Evolutionary conservation across 2,888 invertebrate genomes (phyloP).

Genomic region (Aspidiotus destructor): DNA sequence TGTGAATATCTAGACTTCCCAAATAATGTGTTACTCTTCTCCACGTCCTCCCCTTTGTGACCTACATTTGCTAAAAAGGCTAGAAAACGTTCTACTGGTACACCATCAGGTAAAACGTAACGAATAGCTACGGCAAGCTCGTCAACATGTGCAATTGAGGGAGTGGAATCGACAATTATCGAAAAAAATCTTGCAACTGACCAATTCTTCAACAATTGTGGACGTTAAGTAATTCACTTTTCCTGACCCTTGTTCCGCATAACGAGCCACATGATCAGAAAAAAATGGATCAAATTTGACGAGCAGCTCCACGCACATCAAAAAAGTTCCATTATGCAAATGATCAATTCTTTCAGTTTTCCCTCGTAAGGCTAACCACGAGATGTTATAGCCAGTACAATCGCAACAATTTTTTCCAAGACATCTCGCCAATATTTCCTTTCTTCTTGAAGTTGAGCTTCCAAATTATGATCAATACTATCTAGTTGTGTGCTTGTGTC

Average conservation of each 20-base stretch:
- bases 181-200: constrained; percentile 16
- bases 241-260: constrained; percentile 15
- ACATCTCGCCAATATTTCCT: too few relatives aligned
- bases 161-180: constrained; percentile 23
- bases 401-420: constrained; percentile 37
- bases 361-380: constrained; percentile 38
- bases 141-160: constrained; percentile 19
- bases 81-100: constrained; percentile 25
- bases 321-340: constrained; percentile 39
- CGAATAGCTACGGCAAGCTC: constrained; percentile 11
- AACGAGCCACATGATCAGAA: constrained; percentile 15
- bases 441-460: too few relatives aligned
- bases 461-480: too few relatives aligned
- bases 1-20: constrained; percentile 14
- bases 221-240: constrained; percentile 6
- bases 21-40: constrained; percentile 6
- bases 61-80: constrained; percentile 22
- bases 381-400: constrained; percentile 37
- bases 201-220: constrained; percentile 12
- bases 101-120: neutral
- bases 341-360: constrained; percentile 37
- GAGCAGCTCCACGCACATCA: constrained; percentile 39
- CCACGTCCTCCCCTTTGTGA: constrained; percentile 15
- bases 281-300: constrained; percentile 39
- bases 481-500: too few relatives aligned